Evolutionary conservation across 2,888 invertebrate species (phyloP).

Genomic region (Diarsia mendica): DNA sequence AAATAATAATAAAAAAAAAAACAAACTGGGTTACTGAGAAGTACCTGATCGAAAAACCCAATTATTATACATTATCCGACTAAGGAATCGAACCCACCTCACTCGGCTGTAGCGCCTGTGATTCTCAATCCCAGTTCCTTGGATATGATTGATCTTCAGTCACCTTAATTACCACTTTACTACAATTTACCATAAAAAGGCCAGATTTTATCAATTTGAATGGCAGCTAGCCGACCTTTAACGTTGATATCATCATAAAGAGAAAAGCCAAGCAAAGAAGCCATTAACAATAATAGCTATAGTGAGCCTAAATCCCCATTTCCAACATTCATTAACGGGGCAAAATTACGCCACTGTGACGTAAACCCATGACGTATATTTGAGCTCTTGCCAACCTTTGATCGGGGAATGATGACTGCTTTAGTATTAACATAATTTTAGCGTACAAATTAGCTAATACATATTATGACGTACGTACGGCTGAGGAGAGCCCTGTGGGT

Average conservation of each 20-base stretch:
- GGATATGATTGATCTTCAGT: not conserved
- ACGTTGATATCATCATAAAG: slow-evolving; percentile 1
- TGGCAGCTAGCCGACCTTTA: slow-evolving; percentile 3
- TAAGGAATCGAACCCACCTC: not conserved
- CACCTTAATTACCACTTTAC: not conserved
- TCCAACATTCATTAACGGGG: not conserved
- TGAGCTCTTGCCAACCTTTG: slow-evolving; percentile 41
- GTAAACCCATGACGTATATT: slow-evolving; percentile 22
- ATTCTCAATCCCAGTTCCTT: not conserved
- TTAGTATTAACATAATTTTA: slow-evolving; percentile 28
- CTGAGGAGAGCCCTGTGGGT: too few species aligned
- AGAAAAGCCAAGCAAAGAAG: slow-evolving; percentile 2
- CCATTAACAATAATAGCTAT: slow-evolving; percentile 9
- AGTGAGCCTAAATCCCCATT: slow-evolving; percentile 1
- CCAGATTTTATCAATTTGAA: slow-evolving; percentile 31
- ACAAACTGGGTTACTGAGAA: not conserved
- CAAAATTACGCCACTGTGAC: slow-evolving; percentile 38
- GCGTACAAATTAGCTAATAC: slow-evolving; percentile 4
- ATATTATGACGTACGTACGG: slow-evolving; percentile 7
- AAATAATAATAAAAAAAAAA: too few species aligned
- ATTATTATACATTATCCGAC: not conserved
- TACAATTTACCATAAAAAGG: slow-evolving; percentile 18
- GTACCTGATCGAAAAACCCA: not conserved
- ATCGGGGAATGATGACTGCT: slow-evolving; percentile 7
- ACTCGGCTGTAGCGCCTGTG: not conserved